phyloP scores from a whole-genome alignment of 2,888 invertebrate genomes.

The Philereme vetulata region DNA sequence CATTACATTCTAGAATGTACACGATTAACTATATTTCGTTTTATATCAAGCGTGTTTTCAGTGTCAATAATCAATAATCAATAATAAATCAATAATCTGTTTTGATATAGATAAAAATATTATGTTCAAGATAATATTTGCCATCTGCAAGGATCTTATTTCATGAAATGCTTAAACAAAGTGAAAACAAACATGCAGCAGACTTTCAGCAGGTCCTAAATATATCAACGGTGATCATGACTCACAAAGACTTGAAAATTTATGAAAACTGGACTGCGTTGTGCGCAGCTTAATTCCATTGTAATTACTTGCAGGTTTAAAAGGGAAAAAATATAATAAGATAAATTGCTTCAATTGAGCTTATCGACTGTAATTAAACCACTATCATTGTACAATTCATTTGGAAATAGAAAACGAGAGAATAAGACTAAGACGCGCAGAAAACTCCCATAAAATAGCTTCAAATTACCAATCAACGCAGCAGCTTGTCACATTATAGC shows the following conservation, averaged over 20 bases:
- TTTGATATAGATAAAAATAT: too few species aligned
- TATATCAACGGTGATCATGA: constrained; percentile 25
- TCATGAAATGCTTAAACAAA: constrained; percentile 12
- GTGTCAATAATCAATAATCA: too few species aligned
- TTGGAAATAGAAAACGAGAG: too few species aligned
- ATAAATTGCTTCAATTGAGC: too few species aligned
- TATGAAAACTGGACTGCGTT: constrained; percentile 13
- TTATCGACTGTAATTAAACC: too few species aligned
- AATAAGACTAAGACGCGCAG: not conserved
- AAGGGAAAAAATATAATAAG: too few species aligned
- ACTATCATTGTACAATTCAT: too few species aligned
- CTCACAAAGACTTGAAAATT: constrained; percentile 29
- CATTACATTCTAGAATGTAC: constrained; percentile 14
- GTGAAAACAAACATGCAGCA: constrained; percentile 11
- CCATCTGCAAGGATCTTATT: too few species aligned
- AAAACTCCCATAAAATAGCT: not conserved
- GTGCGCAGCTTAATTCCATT: not conserved
- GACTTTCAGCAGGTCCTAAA: constrained; percentile 15
- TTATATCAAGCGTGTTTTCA: too few species aligned
- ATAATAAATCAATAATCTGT: too few species aligned
- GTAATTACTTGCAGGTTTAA: too few species aligned
- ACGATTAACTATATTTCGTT: not conserved
- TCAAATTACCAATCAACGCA: constrained; percentile 3
- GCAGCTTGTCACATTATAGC: not conserved
- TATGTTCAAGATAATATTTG: too few species aligned